Evolutionary conservation across 2,113 vertebrate species (phyloP), one percentile per base, ranked within the genome.

Genomic region (Lonchura striata): DNA sequence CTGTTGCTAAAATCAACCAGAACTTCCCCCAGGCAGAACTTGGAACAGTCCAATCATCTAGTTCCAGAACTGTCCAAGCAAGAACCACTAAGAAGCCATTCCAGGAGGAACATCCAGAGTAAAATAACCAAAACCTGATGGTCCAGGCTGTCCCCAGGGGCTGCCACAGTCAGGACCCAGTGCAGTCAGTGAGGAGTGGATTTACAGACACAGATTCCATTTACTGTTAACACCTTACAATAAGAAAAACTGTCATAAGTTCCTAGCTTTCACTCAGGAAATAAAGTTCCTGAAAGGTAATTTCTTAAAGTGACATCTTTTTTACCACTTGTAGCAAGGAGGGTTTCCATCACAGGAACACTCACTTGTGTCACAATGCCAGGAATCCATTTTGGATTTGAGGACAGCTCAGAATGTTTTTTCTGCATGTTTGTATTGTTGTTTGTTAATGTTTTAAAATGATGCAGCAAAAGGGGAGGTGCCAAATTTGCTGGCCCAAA

Each of bases 341-440:
- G 17, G 39, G 17, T 64, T 60, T 91, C 60, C 53, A 49, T 10
- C 30, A 53, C 7, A 56, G 11, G 84, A 70, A 64, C 1, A 1
- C 33, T 53, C 19, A 11, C 7, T 53, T 30, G 15, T 15, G 25
- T 20, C 39, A n/a, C 33, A 15, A 14, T 31, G 30, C 31, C 5
- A 72, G 37, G 64, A 66, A 49, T 9, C 4, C 0, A 0, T 31
- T 31, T 42, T 25, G 8, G 31, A 75, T 70, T 59, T 63, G 60
- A 83, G 7, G 50, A 33, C 12, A 64, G 39, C 31, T 61, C 60
- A n/a, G 85, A 74, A 52, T 28, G 42, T 28, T 88, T 86, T 82
- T 53, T 61, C 54, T 83, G 66, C 42, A 30, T 2, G 0, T n/a
- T 54, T 91, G 10, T 47, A 27, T 27, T 61, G 22, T n/a, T 60